Percentiles rank a stretch among this genome's conserved stretches.
Conservation (phyloP, 2,113 vertebrate genomes). For the Ageneiosus marmoratus region DNA sequence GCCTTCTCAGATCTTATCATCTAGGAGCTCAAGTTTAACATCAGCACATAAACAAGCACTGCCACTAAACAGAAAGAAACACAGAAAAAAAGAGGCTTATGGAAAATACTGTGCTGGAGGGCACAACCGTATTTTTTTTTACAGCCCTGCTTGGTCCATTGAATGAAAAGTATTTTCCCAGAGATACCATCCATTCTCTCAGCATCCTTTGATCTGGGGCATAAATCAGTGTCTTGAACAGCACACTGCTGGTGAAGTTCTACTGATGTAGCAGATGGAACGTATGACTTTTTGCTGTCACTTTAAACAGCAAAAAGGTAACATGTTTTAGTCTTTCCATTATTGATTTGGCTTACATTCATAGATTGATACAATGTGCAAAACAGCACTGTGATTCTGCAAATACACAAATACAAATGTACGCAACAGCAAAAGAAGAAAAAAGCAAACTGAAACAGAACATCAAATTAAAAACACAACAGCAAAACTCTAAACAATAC, state of each 20-base stretch:
- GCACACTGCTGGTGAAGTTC: background rate
- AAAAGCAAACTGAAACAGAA: background rate
- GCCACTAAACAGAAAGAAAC: background rate
- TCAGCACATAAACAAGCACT: conserved; percentile 64
- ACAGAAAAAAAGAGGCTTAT: conserved; percentile 8
- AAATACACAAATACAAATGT: background rate
- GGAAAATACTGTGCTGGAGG: conserved; percentile 34
- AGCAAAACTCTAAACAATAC: background rate
- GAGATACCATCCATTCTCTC: conserved; percentile 20
- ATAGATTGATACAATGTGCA: background rate
- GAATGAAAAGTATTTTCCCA: conserved; percentile 43
- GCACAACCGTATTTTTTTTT: conserved; percentile 17
- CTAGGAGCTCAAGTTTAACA: conserved; percentile 59
- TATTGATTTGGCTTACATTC: background rate
- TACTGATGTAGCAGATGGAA: background rate
- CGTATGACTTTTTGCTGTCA: background rate
- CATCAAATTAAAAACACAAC: background rate
- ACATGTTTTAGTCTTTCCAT: background rate
- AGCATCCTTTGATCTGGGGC: background rate
- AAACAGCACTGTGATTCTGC: no score
- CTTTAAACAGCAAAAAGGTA: background rate
- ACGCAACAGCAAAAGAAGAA: background rate
- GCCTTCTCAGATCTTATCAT: conserved; percentile 36
- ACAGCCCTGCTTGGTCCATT: conserved; percentile 29
- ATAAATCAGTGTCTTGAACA: conserved; percentile 20